phyloP scores from a whole-genome alignment of 2,797 vertebrate genomes.

The Taeniopygia guttata region DNA sequence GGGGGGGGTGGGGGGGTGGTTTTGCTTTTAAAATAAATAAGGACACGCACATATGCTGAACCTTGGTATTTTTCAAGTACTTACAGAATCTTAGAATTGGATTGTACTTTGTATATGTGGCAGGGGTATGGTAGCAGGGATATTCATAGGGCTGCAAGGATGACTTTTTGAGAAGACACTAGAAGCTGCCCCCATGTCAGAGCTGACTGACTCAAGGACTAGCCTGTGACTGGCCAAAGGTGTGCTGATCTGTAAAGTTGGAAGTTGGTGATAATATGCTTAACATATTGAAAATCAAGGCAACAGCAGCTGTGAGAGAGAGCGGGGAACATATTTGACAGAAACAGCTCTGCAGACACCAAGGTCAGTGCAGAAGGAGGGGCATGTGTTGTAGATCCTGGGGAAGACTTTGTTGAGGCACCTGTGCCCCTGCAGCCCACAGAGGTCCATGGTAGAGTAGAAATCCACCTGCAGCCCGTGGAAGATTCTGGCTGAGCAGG shows the following conservation, averaged over 20 bases:
- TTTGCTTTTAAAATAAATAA: neutral
- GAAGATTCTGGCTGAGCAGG: neutral
- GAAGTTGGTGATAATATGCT: neutral
- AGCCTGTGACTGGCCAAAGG: neutral
- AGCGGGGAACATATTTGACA: neutral
- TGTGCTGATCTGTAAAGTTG: neutral
- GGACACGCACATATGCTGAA: neutral
- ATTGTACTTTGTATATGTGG: neutral
- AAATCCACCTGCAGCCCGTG: neutral
- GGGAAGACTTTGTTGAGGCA: neutral
- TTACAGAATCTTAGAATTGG: neutral
- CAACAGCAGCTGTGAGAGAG: neutral
- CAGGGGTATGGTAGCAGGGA: neutral
- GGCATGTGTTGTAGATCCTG: fast-evolving
- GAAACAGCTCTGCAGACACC: neutral
- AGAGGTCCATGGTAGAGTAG: fast-evolving
- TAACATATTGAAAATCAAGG: neutral
- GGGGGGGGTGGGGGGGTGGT: no score
- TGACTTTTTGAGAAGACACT: neutral
- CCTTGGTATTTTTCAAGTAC: neutral
- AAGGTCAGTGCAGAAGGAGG: neutral
- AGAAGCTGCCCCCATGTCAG: neutral
- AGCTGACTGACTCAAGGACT: neutral
- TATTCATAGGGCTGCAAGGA: no score
- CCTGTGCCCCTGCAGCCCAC: neutral